These are phyloP conservation scores for Isotomurus palustris DNA, from an alignment of 2,888 invertebrate species.

Conservation along the genomic window DNA sequence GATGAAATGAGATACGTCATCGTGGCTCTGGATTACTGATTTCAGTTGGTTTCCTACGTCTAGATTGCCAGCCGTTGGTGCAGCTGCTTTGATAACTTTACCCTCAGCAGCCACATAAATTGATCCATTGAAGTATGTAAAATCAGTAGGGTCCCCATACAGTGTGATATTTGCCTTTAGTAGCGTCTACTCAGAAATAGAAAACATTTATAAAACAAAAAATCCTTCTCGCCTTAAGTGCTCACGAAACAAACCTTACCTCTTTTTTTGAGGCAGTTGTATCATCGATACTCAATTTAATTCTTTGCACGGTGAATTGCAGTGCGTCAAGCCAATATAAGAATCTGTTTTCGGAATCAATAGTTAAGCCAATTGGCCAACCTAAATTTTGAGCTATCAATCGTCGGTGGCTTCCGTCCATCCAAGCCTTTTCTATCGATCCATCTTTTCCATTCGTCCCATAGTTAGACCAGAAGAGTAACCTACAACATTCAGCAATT, in stretches of 20 bases:
- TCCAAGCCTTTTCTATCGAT: conserved; percentile 64
- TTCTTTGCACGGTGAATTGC: conserved; percentile 63
- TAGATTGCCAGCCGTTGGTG: conserved; percentile 48
- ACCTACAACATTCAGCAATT: conserved; percentile 9
- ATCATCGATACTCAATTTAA: conserved; percentile 56
- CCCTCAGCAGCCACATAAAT: conserved; percentile 60
- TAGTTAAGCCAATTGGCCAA: conserved; percentile 72
- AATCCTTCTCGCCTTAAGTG: conserved; percentile 7
- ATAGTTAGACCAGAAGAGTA: conserved; percentile 5
- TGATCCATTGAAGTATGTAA: conserved; percentile 60
- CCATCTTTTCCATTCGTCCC: conserved; percentile 49
- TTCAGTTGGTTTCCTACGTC: background rate
- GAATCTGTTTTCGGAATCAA: conserved; percentile 58
- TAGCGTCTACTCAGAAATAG: conserved; percentile 47
- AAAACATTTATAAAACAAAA: conserved; percentile 1
- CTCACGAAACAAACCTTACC: conserved; percentile 11
- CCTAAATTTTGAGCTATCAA: conserved; percentile 58
- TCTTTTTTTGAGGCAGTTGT: conserved; percentile 6
- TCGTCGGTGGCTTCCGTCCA: conserved; percentile 66
- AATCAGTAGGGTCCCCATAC: conserved; percentile 62
- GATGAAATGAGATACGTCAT: conserved; percentile 54
- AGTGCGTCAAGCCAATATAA: conserved; percentile 71
- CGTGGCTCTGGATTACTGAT: background rate
- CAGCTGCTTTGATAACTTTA: conserved; percentile 60
- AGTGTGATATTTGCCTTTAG: conserved; percentile 54